Percentiles rank a stretch among this genome's conserved stretches.
Conservation (phyloP, 2,888 invertebrate genomes). For the Mylabris sibirica region DNA sequence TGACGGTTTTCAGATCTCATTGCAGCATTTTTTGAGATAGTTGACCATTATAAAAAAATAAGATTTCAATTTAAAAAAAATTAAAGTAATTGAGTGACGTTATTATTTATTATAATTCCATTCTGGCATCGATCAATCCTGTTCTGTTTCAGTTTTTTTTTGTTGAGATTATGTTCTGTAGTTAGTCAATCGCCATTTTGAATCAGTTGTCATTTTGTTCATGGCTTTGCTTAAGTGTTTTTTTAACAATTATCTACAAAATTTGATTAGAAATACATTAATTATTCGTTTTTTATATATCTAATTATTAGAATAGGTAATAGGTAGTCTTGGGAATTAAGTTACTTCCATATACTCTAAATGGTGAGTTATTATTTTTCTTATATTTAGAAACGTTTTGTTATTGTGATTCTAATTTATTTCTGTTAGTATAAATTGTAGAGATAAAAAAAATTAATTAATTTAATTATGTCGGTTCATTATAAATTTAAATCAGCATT, state of each 20-base stretch:
- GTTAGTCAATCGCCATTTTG: constrained; percentile 20
- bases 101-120: no score
- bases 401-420: neutral
- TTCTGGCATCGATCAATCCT: constrained; percentile 66
- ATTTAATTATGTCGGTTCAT: constrained; percentile 86
- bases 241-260: neutral
- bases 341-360: neutral
- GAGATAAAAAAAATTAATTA: neutral
- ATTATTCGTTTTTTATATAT: neutral
- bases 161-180: constrained; percentile 13
- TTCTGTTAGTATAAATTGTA: neutral
- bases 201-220: constrained; percentile 19
- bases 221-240: neutral
- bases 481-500: constrained; percentile 98
- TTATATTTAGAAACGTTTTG: neutral
- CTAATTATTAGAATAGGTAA: neutral
- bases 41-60: no score
- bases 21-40: no score
- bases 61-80: no score
- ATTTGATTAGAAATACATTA: neutral
- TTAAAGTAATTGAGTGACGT: no score
- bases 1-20: no score
- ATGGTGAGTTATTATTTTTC: neutral
- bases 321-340: neutral
- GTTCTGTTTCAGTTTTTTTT: constrained; percentile 47